Conservation (phyloP, 2,888 invertebrate species). For the Lochmaea crataegi region DNA sequence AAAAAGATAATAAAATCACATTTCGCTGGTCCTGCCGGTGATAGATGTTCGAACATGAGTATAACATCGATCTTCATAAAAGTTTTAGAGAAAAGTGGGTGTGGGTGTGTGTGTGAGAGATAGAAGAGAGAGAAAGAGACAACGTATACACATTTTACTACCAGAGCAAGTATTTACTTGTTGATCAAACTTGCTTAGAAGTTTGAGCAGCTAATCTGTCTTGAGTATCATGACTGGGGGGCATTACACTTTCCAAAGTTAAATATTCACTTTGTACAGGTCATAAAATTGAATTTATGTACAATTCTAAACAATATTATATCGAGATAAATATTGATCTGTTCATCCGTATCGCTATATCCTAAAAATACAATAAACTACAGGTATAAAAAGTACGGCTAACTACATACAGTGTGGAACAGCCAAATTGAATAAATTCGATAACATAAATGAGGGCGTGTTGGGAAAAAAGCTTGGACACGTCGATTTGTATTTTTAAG, state of each 20-base stretch:
- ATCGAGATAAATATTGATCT: not conserved
- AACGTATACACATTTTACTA: slow-evolving; percentile 44
- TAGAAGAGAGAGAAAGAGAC: slow-evolving; percentile 20
- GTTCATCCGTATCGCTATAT: no score
- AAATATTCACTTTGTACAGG: slow-evolving; percentile 14
- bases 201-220: slow-evolving; percentile 43
- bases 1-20: slow-evolving; percentile 24
- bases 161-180: slow-evolving; percentile 45
- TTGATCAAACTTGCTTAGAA: slow-evolving; percentile 44
- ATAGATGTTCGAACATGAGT: slow-evolving; percentile 22
- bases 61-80: slow-evolving; percentile 33
- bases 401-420: no score
- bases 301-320: not conserved
- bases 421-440: no score
- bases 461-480: no score
- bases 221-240: slow-evolving; percentile 30
- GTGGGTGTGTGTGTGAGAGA: not conserved
- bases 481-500: no score
- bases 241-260: slow-evolving; percentile 33
- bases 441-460: no score
- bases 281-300: not conserved
- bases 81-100: slow-evolving; percentile 13
- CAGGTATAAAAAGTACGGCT: no score
- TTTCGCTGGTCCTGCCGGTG: slow-evolving; percentile 14
- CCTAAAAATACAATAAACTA: no score